These are phyloP conservation scores for Takifugu bimaculatus DNA, from an alignment of 2,113 vertebrate genomes.

Conservation along the genomic window DNA sequence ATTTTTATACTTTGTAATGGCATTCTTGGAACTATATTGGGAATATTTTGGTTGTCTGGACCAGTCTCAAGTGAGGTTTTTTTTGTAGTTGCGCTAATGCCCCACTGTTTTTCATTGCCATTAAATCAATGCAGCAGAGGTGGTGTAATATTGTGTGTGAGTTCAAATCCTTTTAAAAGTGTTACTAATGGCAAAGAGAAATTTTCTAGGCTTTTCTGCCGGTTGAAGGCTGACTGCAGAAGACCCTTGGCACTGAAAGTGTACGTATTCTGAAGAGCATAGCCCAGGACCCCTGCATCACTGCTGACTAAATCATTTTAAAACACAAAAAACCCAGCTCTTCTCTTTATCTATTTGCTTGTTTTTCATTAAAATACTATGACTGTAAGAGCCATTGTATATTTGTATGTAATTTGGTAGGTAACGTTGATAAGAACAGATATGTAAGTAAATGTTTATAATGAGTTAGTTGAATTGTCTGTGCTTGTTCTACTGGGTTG, in stretches of 20 bases:
- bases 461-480: constrained; percentile 68
- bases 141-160: constrained; percentile 83
- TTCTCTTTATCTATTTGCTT: constrained; percentile 82
- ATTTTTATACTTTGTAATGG: constrained; percentile 11
- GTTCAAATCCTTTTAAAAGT: constrained; percentile 97
- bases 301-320: constrained; percentile 92
- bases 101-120: constrained; percentile 62
- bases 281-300: constrained; percentile 99
- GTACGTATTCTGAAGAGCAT: constrained; percentile 99
- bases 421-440: constrained; percentile 40
- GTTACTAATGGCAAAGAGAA: constrained; percentile 99
- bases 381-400: constrained; percentile 61
- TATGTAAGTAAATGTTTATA: constrained; percentile 56
- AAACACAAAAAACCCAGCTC: constrained; percentile 70
- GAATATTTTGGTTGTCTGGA: constrained; percentile 25
- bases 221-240: constrained; percentile 99
- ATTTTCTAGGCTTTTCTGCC: constrained; percentile 99
- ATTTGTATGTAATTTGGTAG: constrained; percentile 53
- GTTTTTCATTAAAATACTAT: constrained; percentile 73
- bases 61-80: constrained; percentile 20
- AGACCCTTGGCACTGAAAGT: constrained; percentile 99
- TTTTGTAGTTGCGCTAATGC: constrained; percentile 39
- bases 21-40: constrained; percentile 30
- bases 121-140: constrained; percentile 72
- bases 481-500: constrained; percentile 50